Base-by-base conservation (phyloP, 2,797 vertebrate genomes). In the Caiman crocodilus region DNA sequence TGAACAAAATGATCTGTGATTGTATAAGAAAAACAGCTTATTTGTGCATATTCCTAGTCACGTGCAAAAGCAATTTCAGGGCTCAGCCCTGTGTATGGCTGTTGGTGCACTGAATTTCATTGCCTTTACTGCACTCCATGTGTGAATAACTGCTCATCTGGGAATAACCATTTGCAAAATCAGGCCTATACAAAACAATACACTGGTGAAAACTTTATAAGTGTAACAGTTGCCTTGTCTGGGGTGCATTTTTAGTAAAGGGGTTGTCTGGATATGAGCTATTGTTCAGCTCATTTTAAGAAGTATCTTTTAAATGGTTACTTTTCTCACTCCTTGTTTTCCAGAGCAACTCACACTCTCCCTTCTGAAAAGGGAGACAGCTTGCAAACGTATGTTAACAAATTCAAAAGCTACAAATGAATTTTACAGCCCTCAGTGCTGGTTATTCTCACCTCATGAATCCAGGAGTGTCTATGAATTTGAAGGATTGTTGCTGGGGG, bases 371-470 rank as follows among this genome's bases (percentile, higher is more conserved):
- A 92, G 90, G 73, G 30, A 94, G 93, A 89, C 60, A 98, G 93
- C 42, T 94, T 91, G 84, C 91, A 91, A 97, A 89, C 85, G 78
- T 28, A 56, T 82, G 94, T 95, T 95, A 97, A 90, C 94, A 94
- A 95, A 97, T 89, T 94, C 60, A 87, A 85, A 93, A 78, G 76
- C 75, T 93, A 90, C 91, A 95, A 92, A 97, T 97, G 93, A 95
- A 95, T 97, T 97, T 96, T 90, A 88, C 96, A 97, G 97, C 76
- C 83, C 86, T 93, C 85, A 23, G 63, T 79, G 50, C 88, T 89
- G 90, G 86, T 94, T 95, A 88, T 97, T 98, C 95, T 96, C 96
- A 97, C 96, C 93, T 97, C 95, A 93, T 97, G 97, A 97, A 97
- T 97, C 90, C 91, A 94, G 63, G 95, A 97, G 91, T 95, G 97